phyloP scores from a whole-genome alignment of 2,888 invertebrate genomes.

The Nemotelus nigrinus region DNA sequence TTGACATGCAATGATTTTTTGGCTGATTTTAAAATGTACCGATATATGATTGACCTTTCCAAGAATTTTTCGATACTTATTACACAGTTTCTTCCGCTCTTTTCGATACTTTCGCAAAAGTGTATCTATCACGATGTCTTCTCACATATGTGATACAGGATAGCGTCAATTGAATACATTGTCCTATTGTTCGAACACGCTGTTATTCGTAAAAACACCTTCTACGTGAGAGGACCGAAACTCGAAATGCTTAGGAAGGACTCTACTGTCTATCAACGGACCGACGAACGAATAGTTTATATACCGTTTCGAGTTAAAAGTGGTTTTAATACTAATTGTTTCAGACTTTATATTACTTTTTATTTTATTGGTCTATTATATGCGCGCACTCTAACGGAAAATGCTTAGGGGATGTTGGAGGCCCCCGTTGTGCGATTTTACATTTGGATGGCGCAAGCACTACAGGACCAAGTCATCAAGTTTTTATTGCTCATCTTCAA shows the following conservation, averaged over 20 bases:
- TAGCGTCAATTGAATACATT: not conserved
- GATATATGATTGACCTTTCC: too few species aligned
- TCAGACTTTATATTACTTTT: conserved; percentile 52
- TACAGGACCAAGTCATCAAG: conserved; percentile 50
- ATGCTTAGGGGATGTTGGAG: conserved; percentile 32
- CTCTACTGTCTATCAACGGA: not conserved
- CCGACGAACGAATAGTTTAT: conserved; percentile 47
- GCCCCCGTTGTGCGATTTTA: conserved; percentile 28
- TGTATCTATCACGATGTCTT: too few species aligned
- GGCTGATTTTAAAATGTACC: too few species aligned
- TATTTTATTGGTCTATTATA: conserved; percentile 51
- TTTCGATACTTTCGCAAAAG: too few species aligned
- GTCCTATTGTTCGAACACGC: not conserved
- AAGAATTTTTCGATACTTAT: too few species aligned
- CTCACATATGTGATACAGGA: too few species aligned
- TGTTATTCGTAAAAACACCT: not conserved
- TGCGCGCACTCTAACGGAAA: conserved; percentile 44
- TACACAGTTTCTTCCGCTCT: too few species aligned
- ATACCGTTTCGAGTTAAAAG: conserved; percentile 49
- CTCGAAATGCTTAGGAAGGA: not conserved
- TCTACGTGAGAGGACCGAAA: conserved; percentile 13
- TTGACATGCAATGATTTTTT: too few species aligned
- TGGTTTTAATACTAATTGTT: conserved; percentile 52
- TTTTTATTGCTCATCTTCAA: conserved; percentile 52
- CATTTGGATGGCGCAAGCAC: conserved; percentile 37